Evolutionary conservation across 1,140 invertebrate genomes (phyloP).

Genomic region (Glomeris maerens): DNA sequence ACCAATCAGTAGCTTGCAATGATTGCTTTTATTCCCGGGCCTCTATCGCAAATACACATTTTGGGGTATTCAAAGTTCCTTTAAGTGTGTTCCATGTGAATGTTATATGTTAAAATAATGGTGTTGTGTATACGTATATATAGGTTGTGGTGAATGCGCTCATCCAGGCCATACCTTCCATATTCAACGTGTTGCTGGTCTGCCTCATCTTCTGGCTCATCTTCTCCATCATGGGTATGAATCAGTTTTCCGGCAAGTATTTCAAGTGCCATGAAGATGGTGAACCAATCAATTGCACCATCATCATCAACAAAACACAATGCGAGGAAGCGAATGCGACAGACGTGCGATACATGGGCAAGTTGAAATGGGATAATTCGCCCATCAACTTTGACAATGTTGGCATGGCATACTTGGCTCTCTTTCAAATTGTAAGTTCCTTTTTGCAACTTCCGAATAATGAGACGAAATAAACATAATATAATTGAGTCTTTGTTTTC

Average conservation of each 20-base stretch:
- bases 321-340: conserved; percentile 8
- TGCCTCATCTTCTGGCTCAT: conserved; percentile 89
- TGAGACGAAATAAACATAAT: too few species aligned
- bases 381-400: conserved; percentile 98
- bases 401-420: conserved; percentile 86
- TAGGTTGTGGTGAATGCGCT: conserved; percentile 80
- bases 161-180: conserved; percentile 88
- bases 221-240: conserved; percentile 88
- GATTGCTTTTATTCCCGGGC: too few species aligned
- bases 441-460: too few species aligned
- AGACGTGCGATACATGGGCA: too few species aligned
- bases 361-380: conserved; percentile 90
- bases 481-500: too few species aligned
- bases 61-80: too few species aligned
- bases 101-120: too few species aligned
- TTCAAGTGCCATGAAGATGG: conserved; percentile 73
- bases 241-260: conserved; percentile 87
- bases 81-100: too few species aligned
- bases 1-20: too few species aligned
- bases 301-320: conserved; percentile 59
- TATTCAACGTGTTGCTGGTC: conserved; percentile 84
- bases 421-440: conserved; percentile 80
- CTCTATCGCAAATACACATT: too few species aligned
- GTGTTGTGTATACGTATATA: too few species aligned
- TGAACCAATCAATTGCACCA: too few species aligned